These are phyloP conservation scores for Coregonus sp. DNA, from an alignment of 2,797 vertebrate genomes.

Conservation along the genomic window DNA sequence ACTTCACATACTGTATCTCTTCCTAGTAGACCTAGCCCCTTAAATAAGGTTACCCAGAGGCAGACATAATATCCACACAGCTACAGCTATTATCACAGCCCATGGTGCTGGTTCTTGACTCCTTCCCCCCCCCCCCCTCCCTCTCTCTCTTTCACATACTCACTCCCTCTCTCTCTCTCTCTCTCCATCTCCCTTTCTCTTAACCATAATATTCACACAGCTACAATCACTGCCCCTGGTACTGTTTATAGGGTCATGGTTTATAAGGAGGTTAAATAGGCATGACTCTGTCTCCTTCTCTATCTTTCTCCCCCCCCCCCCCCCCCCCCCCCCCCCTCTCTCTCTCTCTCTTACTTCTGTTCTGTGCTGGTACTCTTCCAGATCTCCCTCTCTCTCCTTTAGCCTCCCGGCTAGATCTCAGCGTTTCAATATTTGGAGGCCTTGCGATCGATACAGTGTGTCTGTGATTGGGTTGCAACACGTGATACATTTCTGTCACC, in stretches of 20 bases:
- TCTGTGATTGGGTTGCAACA: constrained; percentile 77
- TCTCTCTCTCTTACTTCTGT: constrained; percentile 34
- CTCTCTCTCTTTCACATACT: background rate
- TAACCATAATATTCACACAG: constrained; percentile 22
- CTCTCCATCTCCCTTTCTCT: constrained; percentile 25
- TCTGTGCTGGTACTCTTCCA: constrained; percentile 39
- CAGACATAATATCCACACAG: background rate
- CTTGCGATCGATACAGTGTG: constrained; percentile 74
- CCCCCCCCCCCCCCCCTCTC: too few species aligned
- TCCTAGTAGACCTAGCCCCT: too few species aligned
- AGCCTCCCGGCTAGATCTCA: constrained; percentile 58
- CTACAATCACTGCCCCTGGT: constrained; percentile 20
- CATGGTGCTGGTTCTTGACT: background rate
- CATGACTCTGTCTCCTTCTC: background rate
- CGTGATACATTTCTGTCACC: constrained; percentile 80
- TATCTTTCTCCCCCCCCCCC: too few species aligned
- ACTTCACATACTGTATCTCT: too few species aligned
- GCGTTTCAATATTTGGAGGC: constrained; percentile 69
- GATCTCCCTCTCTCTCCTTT: constrained; percentile 18
- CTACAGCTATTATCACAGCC: background rate
- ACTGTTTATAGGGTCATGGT: constrained; percentile 54
- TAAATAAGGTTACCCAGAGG: constrained; percentile 4
- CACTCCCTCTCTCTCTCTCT: constrained; percentile 47
- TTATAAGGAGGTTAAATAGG: constrained; percentile 61
- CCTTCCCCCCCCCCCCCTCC: too few species aligned